phyloP scores from a whole-genome alignment of 2,113 vertebrate genomes.

The Catharus bicknelli region DNA sequence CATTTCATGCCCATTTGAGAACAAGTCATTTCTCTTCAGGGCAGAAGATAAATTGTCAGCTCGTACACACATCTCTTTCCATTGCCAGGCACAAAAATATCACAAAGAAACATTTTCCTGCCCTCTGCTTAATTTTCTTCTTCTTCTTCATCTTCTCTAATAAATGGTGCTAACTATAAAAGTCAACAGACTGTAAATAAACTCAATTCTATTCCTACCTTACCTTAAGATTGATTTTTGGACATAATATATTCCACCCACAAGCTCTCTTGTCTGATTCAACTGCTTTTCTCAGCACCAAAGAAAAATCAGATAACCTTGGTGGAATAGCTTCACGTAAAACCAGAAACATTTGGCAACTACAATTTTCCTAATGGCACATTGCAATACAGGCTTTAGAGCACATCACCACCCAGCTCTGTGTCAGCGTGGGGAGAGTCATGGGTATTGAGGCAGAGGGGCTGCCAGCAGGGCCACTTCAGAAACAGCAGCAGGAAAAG shows the following conservation, averaged over 20 bases:
- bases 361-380: neutral
- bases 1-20: slow-evolving; percentile 72
- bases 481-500: neutral
- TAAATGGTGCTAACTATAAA: slow-evolving; percentile 54
- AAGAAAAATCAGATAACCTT: slow-evolving; percentile 50
- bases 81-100: slow-evolving; percentile 60
- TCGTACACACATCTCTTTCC: slow-evolving; percentile 44
- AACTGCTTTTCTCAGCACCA: slow-evolving; percentile 21
- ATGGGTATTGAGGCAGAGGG: neutral
- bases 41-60: slow-evolving; percentile 60
- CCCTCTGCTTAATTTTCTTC: slow-evolving; percentile 47
- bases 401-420: neutral
- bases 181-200: slow-evolving; percentile 53
- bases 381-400: neutral
- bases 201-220: slow-evolving; percentile 40
- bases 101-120: slow-evolving; percentile 22
- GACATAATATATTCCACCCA: slow-evolving; percentile 57
- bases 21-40: slow-evolving; percentile 66
- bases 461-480: neutral
- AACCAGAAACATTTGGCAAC: slow-evolving; percentile 35
- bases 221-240: slow-evolving; percentile 54
- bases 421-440: fast-evolving
- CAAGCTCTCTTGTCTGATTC: slow-evolving; percentile 54
- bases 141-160: slow-evolving; percentile 45
- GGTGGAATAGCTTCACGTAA: slow-evolving; percentile 1